Conservation (phyloP, 2,113 vertebrate species). For the Calonectris borealis region DNA sequence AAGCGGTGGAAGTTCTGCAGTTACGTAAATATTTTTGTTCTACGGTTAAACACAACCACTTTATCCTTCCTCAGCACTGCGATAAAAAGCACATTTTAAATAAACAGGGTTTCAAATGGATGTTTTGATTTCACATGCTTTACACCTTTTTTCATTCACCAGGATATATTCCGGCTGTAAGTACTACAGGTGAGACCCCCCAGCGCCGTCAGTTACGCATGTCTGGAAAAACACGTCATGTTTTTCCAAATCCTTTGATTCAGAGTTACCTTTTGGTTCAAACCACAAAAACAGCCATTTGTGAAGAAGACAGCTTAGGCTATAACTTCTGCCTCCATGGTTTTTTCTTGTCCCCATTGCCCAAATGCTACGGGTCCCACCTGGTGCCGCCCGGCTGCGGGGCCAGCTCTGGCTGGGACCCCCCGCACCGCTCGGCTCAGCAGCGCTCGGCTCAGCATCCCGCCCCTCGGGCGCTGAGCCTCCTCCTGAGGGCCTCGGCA, state of each 20-base stretch:
- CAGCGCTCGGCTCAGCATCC: too few species aligned
- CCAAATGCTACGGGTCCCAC: fast-evolving
- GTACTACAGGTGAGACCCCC: background rate
- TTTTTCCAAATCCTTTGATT: background rate
- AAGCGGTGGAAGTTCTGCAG: background rate
- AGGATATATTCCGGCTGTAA: fast-evolving
- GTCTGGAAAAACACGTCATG: fast-evolving
- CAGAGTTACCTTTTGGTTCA: too few species aligned
- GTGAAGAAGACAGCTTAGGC: too few species aligned
- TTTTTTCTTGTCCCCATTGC: fast-evolving
- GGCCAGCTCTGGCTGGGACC: background rate
- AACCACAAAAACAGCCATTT: fast-evolving
- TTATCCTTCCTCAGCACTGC: background rate
- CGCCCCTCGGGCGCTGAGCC: background rate
- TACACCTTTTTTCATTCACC: background rate
- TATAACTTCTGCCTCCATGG: fast-evolving
- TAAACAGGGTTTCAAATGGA: background rate
- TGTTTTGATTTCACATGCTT: background rate
- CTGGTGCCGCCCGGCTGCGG: fast-evolving
- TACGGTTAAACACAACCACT: background rate
- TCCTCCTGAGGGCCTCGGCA: background rate
- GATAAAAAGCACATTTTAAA: background rate
- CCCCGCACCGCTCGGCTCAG: fast-evolving
- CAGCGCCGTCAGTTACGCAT: background rate
- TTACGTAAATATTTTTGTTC: background rate